These are phyloP conservation scores for Nephotettix cincticeps DNA, from an alignment of 1,140 invertebrate genomes.

Conservation along the genomic window DNA sequence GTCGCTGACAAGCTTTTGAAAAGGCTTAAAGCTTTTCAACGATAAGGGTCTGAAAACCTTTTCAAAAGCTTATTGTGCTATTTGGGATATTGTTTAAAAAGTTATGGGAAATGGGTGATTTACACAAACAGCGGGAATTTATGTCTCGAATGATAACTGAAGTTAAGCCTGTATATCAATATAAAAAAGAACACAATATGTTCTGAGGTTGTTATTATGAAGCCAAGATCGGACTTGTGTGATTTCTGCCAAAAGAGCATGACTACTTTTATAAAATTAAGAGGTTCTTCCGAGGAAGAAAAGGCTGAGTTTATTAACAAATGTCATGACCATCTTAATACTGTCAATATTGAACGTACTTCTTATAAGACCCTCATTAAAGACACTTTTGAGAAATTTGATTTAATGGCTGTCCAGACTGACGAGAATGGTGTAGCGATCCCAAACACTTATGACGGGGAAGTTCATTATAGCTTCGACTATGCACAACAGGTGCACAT, in stretches of 20 bases:
- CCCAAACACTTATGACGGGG: background rate
- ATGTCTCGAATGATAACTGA: too few relatives aligned
- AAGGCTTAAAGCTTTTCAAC: too few relatives aligned
- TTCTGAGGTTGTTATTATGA: slow-evolving; percentile 3
- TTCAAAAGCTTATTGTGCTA: too few relatives aligned
- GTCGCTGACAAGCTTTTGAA: too few relatives aligned
- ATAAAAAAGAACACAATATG: slow-evolving; percentile 4
- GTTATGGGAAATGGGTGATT: too few relatives aligned
- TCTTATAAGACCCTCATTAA: background rate
- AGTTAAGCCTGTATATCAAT: too few relatives aligned
- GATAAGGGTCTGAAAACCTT: too few relatives aligned
- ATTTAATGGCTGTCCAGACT: background rate
- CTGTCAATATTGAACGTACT: slow-evolving; percentile 12
- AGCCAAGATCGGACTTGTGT: slow-evolving; percentile 15
- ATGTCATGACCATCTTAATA: background rate
- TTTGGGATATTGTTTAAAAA: too few relatives aligned
- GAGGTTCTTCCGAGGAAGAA: background rate
- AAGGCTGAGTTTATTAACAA: background rate
- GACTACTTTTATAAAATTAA: background rate
- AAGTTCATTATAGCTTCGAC: slow-evolving; percentile 27
- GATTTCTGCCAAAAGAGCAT: slow-evolving; percentile 1
- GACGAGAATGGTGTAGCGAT: background rate
- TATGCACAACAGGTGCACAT: slow-evolving; percentile 26
- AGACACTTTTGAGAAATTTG: background rate
- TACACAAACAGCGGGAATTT: too few relatives aligned